Evolutionary conservation across 2,888 invertebrate genomes (phyloP), one percentile per base, ranked within the genome.

Genomic region (Troides oblongomaculatus): DNA sequence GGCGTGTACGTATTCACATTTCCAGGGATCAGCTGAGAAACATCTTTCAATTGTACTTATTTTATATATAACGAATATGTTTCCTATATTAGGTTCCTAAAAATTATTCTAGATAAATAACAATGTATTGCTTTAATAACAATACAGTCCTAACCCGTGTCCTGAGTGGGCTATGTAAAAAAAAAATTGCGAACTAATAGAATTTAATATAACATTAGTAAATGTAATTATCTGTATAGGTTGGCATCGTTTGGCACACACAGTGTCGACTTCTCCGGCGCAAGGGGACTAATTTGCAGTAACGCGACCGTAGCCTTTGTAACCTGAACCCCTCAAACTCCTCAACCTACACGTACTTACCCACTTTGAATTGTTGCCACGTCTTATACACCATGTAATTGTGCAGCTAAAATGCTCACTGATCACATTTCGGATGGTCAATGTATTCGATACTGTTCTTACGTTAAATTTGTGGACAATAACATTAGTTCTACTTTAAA

Each of bases 1-100:
- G 95, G 94, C 68, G 96, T 93, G 81, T 96, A 96, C 8, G 96
- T 96, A 87, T 96, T 96, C 74, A 94, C 95, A 84, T 96, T 96
- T 43, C 96, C 96, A 2, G 95, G 94, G 74, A 96, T 91, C 63
- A 96, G 94, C 96, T 96, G 93, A 57, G 94, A 94, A 56, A 61
- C 57, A 64, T 64, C 63, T 14, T 63, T 63, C n/a, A 23, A 10
- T 43, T 56, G 7, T 21, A 56, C 5, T 56, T 14, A 53, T 56
- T 30, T 56, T 56, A 56, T 56, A 56, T 21, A 56, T 4, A 56
- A 21, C 56, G 56, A 5, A 56, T 5, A 30, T 30, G 5, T 3
- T 30, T 5, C 3, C 30, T 30, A 5, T 30, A 30, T 21, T 21
- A 21, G 21, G 21, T 21, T 46, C 14, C 14, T 46, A 14, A 46